Evolutionary conservation across 2,888 invertebrate species (phyloP), one percentile per base, ranked within the genome.

Genomic region (Caenorhabditis macrosperma): DNA sequence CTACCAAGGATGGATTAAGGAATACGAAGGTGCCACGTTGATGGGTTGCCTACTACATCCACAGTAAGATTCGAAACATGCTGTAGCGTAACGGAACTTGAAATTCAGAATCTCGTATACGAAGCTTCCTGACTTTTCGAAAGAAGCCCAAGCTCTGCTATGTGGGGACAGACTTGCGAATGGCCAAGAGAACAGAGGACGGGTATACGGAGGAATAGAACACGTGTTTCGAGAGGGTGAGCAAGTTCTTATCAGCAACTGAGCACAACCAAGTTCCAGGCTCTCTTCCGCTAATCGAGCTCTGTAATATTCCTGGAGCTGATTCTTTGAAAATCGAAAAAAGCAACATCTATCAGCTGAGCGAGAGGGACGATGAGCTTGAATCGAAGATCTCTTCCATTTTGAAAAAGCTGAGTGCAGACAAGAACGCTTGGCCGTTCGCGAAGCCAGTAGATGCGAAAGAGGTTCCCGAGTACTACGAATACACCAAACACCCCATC

Each of bases 31-130:
- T 7, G 98, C 98, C 5, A 97, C 97, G 0, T 93, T 98, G 44
- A 99, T 99, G 99, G 97, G 92, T 20, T 99, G 98, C 91, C 96
- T 97, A 90, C 93, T 99, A 3, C 96, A 98, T 91, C 95, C 96
- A 0, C 88, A 91, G 81, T 89, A 55, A 72, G 81, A 28, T 5
- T 64, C n/a, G n/a, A 24, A 22, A 44, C 22, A 15, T n/a, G n/a
- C n/a, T n/a, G 17, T 20, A 57, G 41, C 7, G 10, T 46, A 12
- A n/a, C n/a, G 7, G n/a, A 55, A 46, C 17, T 30, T 38, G 26
- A 17, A 10, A 54, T 88, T 77, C 63, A 89, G 88, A 61, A 86
- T 97, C 81, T 94, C 96, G 0, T 98, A 99, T 91, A 97, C 96
- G 0, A 95, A 96, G 90, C 96, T 97, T 91, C 95, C 95, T n/a